Percentiles rank a stretch among this genome's conserved stretches.
These are phyloP conservation scores for Hymenochirus boettgeri DNA, from an alignment of 2,113 vertebrate genomes.

Conservation along the genomic window DNA sequence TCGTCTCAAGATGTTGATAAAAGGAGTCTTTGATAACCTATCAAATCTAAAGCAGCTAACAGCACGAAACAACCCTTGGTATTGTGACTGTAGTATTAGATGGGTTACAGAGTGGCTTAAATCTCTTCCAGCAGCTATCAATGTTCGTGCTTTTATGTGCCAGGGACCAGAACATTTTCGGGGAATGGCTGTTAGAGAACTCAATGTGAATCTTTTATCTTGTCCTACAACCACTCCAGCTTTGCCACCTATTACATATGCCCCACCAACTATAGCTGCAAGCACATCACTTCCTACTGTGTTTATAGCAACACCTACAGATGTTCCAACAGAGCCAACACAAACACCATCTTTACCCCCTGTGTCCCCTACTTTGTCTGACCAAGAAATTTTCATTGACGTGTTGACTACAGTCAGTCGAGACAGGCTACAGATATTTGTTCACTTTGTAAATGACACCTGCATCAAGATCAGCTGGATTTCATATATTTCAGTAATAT, in stretches of 20 bases:
- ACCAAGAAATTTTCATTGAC: constrained; percentile 53
- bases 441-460: constrained; percentile 84
- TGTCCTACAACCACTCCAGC: constrained; percentile 72
- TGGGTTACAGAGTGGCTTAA: constrained; percentile 97
- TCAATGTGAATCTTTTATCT: constrained; percentile 85
- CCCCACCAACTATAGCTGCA: constrained; percentile 56
- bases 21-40: constrained; percentile 87
- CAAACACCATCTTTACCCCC: constrained; percentile 62
- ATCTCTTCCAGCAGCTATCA: constrained; percentile 77
- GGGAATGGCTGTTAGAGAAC: constrained; percentile 92
- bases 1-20: constrained; percentile 79
- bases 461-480: constrained; percentile 89
- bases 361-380: constrained; percentile 52
- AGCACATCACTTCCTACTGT: constrained; percentile 47
- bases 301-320: constrained; percentile 47
- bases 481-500: constrained; percentile 80
- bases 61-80: constrained; percentile 90
- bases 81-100: constrained; percentile 89
- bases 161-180: constrained; percentile 87
- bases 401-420: constrained; percentile 70
- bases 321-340: constrained; percentile 46
- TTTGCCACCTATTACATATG: constrained; percentile 58
- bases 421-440: constrained; percentile 81
- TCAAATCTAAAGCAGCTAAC: constrained; percentile 82
- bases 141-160: constrained; percentile 90